These are phyloP conservation scores for Silurus glanis DNA, from an alignment of 2,113 vertebrate genomes.

Conservation along the genomic window DNA sequence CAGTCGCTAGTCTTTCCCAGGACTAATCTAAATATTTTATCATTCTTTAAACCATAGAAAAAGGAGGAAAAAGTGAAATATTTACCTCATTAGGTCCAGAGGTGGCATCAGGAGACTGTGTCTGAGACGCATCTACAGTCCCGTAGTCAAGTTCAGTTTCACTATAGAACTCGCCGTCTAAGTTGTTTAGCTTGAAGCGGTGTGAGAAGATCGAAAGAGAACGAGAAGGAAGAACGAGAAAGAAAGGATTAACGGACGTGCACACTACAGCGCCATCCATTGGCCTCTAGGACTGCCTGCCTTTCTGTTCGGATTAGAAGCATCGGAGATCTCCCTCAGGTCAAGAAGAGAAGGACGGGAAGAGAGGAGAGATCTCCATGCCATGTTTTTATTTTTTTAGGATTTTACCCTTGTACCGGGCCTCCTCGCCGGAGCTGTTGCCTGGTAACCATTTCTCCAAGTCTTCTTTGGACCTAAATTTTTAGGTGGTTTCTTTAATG, in stretches of 20 bases:
- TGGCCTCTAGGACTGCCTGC: slow-evolving; percentile 64
- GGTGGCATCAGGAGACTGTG: slow-evolving; percentile 77
- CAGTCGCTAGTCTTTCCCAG: slow-evolving; percentile 52
- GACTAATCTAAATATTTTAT: neutral
- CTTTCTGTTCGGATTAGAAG: slow-evolving; percentile 72
- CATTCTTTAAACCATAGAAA: neutral
- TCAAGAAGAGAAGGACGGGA: slow-evolving; percentile 8
- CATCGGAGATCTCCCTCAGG: slow-evolving; percentile 91
- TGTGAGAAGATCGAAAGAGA: slow-evolving; percentile 67
- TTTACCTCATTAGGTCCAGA: slow-evolving; percentile 88
- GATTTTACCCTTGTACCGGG: slow-evolving; percentile 89
- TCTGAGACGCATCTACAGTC: slow-evolving; percentile 81
- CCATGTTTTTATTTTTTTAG: slow-evolving; percentile 53
- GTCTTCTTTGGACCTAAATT: slow-evolving; percentile 87
- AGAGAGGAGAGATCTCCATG: slow-evolving; percentile 90
- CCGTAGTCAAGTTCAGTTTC: slow-evolving; percentile 81
- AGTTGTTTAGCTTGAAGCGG: slow-evolving; percentile 79
- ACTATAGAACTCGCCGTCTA: slow-evolving; percentile 89
- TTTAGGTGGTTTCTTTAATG: slow-evolving; percentile 84
- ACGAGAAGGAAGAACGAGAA: slow-evolving; percentile 68
- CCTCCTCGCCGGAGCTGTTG: slow-evolving; percentile 78
- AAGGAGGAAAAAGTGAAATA: slow-evolving; percentile 42
- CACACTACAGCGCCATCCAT: slow-evolving; percentile 60
- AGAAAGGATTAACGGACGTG: slow-evolving; percentile 64
- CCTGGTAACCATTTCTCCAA: slow-evolving; percentile 79